Conservation (phyloP, 2,888 invertebrate species). For the Baccha elongata region DNA sequence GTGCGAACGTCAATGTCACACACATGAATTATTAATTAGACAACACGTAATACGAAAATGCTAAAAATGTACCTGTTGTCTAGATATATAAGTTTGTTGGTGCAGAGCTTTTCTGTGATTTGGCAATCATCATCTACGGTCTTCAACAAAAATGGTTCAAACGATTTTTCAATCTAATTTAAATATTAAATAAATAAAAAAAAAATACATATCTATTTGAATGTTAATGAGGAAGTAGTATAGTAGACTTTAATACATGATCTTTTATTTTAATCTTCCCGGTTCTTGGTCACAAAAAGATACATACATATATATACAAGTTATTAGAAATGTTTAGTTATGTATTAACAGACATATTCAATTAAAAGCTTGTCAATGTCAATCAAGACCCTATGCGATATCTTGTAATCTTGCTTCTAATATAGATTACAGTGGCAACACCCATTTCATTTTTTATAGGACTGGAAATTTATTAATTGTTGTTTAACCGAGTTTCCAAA, state of each 20-base stretch:
- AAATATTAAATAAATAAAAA: neutral
- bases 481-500: neutral
- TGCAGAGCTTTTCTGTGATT: conserved; percentile 6
- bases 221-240: conserved; percentile 18
- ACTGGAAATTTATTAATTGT: neutral
- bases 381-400: neutral
- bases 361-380: conserved; percentile 29
- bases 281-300: neutral
- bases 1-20: conserved; percentile 60
- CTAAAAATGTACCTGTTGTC: conserved; percentile 22
- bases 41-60: conserved; percentile 33
- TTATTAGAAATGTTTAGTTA: neutral
- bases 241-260: neutral
- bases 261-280: conserved; percentile 2
- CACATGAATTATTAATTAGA: conserved; percentile 69
- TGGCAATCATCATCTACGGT: neutral
- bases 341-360: neutral
- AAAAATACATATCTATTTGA: neutral
- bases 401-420: neutral
- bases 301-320: neutral
- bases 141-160: conserved; percentile 8
- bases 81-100: conserved; percentile 1
- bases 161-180: conserved; percentile 12
- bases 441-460: conserved; percentile 13
- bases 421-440: conserved; percentile 19